Conservation (phyloP, 1,140 invertebrate species). For the Heliconius hewitsoni region DNA sequence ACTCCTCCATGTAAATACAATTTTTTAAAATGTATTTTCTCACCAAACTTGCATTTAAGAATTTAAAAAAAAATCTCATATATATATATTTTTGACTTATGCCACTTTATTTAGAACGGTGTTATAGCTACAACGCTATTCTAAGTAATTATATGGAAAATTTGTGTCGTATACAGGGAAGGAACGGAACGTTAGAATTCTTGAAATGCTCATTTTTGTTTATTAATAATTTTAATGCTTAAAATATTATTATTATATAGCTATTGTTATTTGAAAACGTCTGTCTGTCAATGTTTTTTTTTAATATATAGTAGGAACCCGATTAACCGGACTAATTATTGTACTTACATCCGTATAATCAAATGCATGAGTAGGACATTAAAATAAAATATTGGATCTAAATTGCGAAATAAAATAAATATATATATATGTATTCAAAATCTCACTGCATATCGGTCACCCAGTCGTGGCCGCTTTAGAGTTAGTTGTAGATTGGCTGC, state of each 20-base stretch:
- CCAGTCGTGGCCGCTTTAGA: too few relatives aligned
- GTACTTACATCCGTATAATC: too few relatives aligned
- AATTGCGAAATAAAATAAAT: too few relatives aligned
- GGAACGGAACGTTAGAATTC: background rate
- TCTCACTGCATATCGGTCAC: too few relatives aligned
- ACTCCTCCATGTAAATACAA: too few relatives aligned
- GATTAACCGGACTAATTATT: too few relatives aligned
- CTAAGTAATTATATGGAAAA: background rate
- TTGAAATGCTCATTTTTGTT: slow-evolving; percentile 2
- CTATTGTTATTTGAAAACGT: background rate
- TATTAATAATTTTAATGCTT: background rate
- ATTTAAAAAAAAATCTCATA: background rate
- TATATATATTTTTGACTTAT: background rate
- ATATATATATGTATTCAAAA: too few relatives aligned
- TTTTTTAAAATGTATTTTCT: too few relatives aligned
- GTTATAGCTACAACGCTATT: background rate
- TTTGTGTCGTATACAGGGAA: background rate
- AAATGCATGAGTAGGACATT: too few relatives aligned
- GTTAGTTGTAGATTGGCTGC: too few relatives aligned
- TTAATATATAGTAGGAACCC: background rate
- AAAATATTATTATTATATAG: background rate
- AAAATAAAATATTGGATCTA: too few relatives aligned
- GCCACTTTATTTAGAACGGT: background rate
- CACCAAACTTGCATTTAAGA: too few relatives aligned
- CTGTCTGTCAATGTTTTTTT: background rate